Base-by-base conservation (phyloP, 2,888 invertebrate species). In the Aromia moschata region DNA sequence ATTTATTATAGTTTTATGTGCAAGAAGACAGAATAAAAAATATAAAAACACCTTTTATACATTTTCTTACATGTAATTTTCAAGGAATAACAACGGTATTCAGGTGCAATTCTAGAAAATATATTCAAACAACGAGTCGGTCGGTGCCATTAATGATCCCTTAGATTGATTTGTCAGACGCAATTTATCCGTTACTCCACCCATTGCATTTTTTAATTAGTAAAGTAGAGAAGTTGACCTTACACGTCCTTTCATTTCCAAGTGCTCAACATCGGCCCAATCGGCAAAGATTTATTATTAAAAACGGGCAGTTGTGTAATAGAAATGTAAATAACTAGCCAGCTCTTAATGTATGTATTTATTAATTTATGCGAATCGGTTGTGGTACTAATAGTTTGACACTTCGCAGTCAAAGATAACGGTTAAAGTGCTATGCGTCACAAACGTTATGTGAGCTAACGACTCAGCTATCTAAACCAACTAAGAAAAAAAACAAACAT, bases 151-250 rank as follows among this genome's bases (percentile, higher is more conserved):
- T n/a, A n/a, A n/a, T n/a, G n/a, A n/a, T n/a, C n/a, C n/a, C n/a
- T n/a, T n/a, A n/a, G n/a, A n/a, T n/a, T n/a, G n/a, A n/a, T n/a
- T n/a, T n/a, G n/a, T n/a, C 3, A 14, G 11, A 45, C 9, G 40
- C 11, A 40, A 40, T 16, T 40, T 17, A 15, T 18, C 17, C 17
- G 9, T 20, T 10, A 15, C 15, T 15, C 20, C 37, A 18, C 47
- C 37, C 20, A 18, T 36, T 11, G 15, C 1, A 31, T 30, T 47
- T 36, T 47, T 37, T 47, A 37, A 37, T 18, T 36, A n/a, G 18
- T 10, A 15, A 11, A n/a, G n/a, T n/a, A n/a, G 16, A 47, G 47
- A 18, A 47, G 47, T 47, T 20, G 47, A 47, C 47, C 47, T 47
- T 47, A 47, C 37, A 17, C 37, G 18, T 12, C 12, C 14, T n/a